A percentile compares a stretch with the other conserved stretches of the same genome.
These are phyloP conservation scores for Montifringilla adamsi DNA, from an alignment of 2,113 vertebrate species.

Conservation along the genomic window DNA sequence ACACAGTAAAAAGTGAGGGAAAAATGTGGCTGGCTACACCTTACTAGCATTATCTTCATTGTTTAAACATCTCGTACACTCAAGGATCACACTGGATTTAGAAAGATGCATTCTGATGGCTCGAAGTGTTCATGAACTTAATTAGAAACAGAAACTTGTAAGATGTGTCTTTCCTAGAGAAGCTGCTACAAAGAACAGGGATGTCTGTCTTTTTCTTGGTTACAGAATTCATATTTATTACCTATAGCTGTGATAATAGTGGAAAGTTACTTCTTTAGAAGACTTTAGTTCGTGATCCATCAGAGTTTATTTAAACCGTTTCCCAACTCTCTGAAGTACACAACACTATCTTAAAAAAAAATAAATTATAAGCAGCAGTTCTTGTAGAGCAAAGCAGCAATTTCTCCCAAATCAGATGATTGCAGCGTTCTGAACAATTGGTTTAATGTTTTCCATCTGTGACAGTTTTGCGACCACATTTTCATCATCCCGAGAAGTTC, in stretches of 20 bases:
- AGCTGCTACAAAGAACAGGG: background rate
- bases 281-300: background rate
- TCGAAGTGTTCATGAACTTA: constrained; percentile 47
- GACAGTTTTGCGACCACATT: background rate
- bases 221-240: background rate
- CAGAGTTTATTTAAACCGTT: background rate
- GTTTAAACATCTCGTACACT: background rate
- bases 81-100: background rate
- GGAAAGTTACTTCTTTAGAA: background rate
- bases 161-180: background rate
- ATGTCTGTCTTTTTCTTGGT: background rate
- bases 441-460: constrained; percentile 40
- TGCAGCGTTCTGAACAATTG: constrained; percentile 22
- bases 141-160: constrained; percentile 23
- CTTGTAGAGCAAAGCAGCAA: background rate
- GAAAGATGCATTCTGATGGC: constrained; percentile 3
- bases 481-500: background rate
- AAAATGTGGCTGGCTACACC: constrained; percentile 30
- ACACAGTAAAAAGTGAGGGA: background rate
- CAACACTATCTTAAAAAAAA: background rate
- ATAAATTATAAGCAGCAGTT: background rate
- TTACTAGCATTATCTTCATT: background rate
- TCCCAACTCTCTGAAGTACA: background rate
- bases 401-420: constrained; percentile 14
- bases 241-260: background rate